Evolutionary conservation across 2,888 invertebrate genomes (phyloP), one percentile per base, ranked within the genome.

Genomic region (Tupiocoris notatus): DNA sequence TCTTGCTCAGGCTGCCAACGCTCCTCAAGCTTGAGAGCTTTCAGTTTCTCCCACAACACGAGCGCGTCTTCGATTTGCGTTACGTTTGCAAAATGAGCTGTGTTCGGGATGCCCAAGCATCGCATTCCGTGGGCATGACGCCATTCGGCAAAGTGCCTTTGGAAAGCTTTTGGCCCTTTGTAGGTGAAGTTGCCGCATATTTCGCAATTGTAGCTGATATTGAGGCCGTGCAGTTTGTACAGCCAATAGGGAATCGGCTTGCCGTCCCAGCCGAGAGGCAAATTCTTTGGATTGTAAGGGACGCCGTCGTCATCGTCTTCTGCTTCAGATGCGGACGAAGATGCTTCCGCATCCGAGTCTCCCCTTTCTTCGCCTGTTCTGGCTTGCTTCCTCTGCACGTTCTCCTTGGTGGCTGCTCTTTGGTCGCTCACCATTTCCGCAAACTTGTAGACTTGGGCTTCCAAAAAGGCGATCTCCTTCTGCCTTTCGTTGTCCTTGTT

Each of bases 21-120:
- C 85, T 98, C 98, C 65, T 90, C 90, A 83, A 97, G 96, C 83
- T 99, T 99, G 82, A 95, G 95, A 7, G 92, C 89, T 84, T 98
- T 98, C 17, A 99, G 88, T 85, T 98, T 98, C 83, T 98, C 96
- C 98, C 99, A 99, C 79, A 99, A 86, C 57, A 96, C 95, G 66
- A 98, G 88, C 0, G 98, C 98, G 84, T 98, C 98, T 84, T 98
- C 98, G 81, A 98, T 98, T 83, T 96, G 95, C 0, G 98, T 99
- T 56, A 99, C 98, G 84, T 99, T 99, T 0, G 99, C 98, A 86
- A 99, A 99, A 86, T 99, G 99, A 0, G 99, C 98, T 0, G 99
- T 99, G 84, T 99, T 99, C 0, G 99, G 99, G 81, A 99, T 99
- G 3, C 98, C 98, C 17, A 99, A 88, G 83, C 99, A 99, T 21